Evolutionary conservation across 2,113 vertebrate genomes (phyloP).

Genomic region (Octodon degus): DNA sequence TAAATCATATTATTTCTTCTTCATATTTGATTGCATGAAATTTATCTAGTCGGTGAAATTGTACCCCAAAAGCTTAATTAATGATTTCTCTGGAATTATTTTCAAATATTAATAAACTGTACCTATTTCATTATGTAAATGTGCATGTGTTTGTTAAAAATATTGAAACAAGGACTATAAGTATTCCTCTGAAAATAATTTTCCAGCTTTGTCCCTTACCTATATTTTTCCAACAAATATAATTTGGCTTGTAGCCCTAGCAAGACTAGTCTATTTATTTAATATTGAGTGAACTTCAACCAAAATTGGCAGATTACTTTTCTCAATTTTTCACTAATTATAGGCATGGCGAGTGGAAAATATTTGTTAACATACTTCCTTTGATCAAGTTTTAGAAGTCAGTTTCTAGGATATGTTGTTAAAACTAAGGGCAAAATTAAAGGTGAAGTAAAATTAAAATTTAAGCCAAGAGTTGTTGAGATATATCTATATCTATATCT

Average conservation of each 20-base stretch:
- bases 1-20: constrained; percentile 40
- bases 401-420: constrained; percentile 24
- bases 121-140: neutral
- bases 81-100: constrained; percentile 63
- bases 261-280: constrained; percentile 64
- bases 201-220: constrained; percentile 35
- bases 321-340: constrained; percentile 70
- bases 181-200: constrained; percentile 56
- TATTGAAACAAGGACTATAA: constrained; percentile 67
- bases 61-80: constrained; percentile 64
- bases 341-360: constrained; percentile 46
- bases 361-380: constrained; percentile 52
- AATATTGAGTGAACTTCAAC: constrained; percentile 81
- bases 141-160: constrained; percentile 66
- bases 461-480: neutral
- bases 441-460: neutral
- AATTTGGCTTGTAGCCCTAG: constrained; percentile 61
- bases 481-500: neutral
- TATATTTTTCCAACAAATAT: constrained; percentile 71
- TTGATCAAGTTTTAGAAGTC: constrained; percentile 40
- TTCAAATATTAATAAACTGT: constrained; percentile 76
- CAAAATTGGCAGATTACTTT: constrained; percentile 71
- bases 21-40: constrained; percentile 69
- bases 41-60: constrained; percentile 55
- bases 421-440: neutral